A percentile compares a stretch with the other conserved stretches of the same genome.
Evolutionary conservation across 2,888 invertebrate genomes (phyloP).

Genomic region (Conistra vaccinii): DNA sequence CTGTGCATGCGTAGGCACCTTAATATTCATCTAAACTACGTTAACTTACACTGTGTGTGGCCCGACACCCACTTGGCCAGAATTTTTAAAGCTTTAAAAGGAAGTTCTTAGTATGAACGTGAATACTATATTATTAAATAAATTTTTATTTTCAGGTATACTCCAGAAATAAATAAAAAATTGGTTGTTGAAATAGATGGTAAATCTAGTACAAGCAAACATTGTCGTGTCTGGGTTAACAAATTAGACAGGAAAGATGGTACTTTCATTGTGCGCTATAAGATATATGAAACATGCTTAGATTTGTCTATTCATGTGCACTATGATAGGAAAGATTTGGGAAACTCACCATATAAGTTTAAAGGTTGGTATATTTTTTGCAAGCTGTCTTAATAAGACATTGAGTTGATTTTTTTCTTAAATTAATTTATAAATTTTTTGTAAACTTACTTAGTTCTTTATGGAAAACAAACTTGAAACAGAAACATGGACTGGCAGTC

Average conservation of each 20-base stretch:
- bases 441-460: too few relatives aligned
- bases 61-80: too few relatives aligned
- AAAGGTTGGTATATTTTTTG: conserved; percentile 87
- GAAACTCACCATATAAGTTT: conserved; percentile 92
- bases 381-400: not conserved
- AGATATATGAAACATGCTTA: conserved; percentile 94
- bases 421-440: not conserved
- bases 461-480: too few relatives aligned
- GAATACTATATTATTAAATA: not conserved
- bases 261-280: conserved; percentile 95
- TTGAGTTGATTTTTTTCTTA: not conserved
- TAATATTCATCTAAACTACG: not conserved
- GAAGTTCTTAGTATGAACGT: not conserved
- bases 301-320: conserved; percentile 93
- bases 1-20: not conserved
- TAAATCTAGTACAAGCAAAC: conserved; percentile 84
- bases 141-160: conserved; percentile 83
- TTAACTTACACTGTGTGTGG: too few relatives aligned
- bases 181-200: conserved; percentile 91
- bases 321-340: conserved; percentile 91
- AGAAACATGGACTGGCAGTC: too few relatives aligned
- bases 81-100: not conserved
- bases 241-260: conserved; percentile 96
- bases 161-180: conserved; percentile 86
- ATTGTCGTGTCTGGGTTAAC: conserved; percentile 94